A percentile compares a stretch with the other conserved stretches of the same genome.
Conservation (phyloP, 2,113 vertebrate genomes). For the Ginglymostoma cirratum region DNA sequence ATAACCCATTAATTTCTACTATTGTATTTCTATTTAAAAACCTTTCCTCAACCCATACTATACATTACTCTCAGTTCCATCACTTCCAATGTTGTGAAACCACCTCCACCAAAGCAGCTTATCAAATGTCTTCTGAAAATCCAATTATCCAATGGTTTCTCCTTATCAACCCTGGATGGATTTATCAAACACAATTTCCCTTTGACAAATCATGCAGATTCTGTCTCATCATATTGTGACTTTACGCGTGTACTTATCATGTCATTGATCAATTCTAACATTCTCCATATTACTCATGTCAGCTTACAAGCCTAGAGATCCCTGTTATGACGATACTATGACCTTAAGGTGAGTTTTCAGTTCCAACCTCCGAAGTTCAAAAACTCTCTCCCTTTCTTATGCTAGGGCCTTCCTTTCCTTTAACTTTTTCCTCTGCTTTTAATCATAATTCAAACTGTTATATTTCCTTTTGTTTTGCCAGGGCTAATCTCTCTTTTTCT, state of each 20-base stretch:
- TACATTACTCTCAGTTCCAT: background rate
- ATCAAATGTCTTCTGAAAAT: background rate
- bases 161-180: background rate
- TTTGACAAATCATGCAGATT: background rate
- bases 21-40: background rate
- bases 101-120: background rate
- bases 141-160: background rate
- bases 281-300: background rate
- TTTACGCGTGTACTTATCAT: background rate
- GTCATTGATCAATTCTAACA: background rate
- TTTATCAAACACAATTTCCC: background rate
- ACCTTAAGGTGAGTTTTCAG: no score
- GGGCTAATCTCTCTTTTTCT: no score
- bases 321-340: no score
- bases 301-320: background rate
- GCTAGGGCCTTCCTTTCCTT: no score
- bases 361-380: no score
- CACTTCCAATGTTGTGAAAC: background rate
- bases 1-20: background rate
- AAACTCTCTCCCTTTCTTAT: no score
- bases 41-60: background rate
- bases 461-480: no score
- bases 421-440: no score
- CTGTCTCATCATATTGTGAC: background rate
- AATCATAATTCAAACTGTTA: no score